Conservation (phyloP, 2,888 invertebrate genomes). For the Sinodicranocentrus sp. region DNA sequence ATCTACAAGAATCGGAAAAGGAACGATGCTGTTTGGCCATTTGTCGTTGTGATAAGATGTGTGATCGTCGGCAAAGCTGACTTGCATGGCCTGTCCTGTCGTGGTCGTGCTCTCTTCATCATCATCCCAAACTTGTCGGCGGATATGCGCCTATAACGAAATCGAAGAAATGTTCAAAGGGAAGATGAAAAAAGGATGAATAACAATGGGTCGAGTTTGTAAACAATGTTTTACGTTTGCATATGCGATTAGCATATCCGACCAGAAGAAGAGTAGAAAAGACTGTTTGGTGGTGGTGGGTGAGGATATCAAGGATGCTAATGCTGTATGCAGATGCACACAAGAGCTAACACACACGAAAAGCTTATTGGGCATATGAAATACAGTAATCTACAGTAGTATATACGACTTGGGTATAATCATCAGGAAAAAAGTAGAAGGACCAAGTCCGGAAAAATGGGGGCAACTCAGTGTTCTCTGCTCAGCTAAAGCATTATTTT, state of each 20-base stretch:
- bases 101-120: constrained; percentile 42
- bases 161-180: too few relatives aligned
- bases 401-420: too few relatives aligned
- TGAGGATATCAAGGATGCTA: not conserved
- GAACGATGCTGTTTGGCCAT: constrained; percentile 1
- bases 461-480: constrained; percentile 24
- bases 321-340: not conserved
- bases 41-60: constrained; percentile 12
- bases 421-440: constrained; percentile 1
- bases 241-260: constrained; percentile 43
- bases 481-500: not conserved
- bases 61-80: not conserved
- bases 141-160: constrained; percentile 33
- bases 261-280: not conserved
- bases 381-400: too few relatives aligned
- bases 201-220: constrained; percentile 30
- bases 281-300: too few relatives aligned
- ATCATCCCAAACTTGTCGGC: constrained; percentile 22
- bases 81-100: not conserved
- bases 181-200: not conserved
- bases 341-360: too few relatives aligned
- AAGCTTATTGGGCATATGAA: too few relatives aligned
- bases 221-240: constrained; percentile 30
- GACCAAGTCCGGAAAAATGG: constrained; percentile 40
- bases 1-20: not conserved